Evolutionary conservation across 2,113 vertebrate species (phyloP), one percentile per base, ranked within the genome.

Genomic region (Grammomys dolichurus): DNA sequence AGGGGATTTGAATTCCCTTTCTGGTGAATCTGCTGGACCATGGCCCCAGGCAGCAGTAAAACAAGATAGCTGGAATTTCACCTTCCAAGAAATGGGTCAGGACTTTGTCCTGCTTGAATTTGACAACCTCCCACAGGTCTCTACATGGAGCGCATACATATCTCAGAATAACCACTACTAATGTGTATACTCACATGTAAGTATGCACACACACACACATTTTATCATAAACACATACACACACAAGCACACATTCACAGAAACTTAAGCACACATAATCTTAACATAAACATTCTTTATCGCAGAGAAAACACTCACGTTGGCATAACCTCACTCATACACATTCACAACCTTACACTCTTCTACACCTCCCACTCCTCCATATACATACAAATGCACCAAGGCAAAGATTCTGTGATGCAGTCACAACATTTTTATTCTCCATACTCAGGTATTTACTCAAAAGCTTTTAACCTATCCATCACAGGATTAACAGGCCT

Each of bases 71-170:
- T 22, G 5, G 33, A 3, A 54, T 81, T 81, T 81, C 20, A n/a
- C 31, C 5, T 22, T 58, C 4, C 19, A 81, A 81, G 36, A 24
- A 81, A 58, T 24, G 2, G 5, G 22, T 22, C 36, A 82, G 51
- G 5, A 58, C 36, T 58, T 11, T 58, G 54, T 40, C 20, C 11
- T 40, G 17, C 54, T 54, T 40, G 33, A 11, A 58, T 40, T 22
- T 82, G 19, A 82, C 56, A 11, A 40, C 12, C 2, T n/a, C 54
- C 54, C 5, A 14, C 20, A 58, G 0, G 2, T 81, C 19, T 56
- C 6, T 11, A n/a, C 5, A 19, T n/a, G 5, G 10, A n/a, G 20
- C n/a, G 24, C 10, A 13, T 8, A 24, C 2, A 24, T 58, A 11
- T 26, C 36, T 40, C 20, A 26, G 51, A 58, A 40, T 2, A 81